Conservation (phyloP, 2,888 invertebrate genomes). For the Zygaena filipendulae region DNA sequence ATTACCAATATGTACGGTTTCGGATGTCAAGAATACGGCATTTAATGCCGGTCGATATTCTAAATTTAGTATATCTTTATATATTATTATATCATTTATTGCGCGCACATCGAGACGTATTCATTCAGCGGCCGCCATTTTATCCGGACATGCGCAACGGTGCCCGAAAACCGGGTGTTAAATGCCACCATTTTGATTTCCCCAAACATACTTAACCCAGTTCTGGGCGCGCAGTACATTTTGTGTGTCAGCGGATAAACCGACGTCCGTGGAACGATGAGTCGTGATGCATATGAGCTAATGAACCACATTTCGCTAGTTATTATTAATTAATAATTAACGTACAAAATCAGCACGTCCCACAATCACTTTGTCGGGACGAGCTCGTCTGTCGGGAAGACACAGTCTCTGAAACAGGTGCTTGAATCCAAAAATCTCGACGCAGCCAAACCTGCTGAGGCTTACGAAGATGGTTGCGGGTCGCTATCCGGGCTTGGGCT, state of each 20-base stretch:
- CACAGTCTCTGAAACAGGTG: conserved; percentile 26
- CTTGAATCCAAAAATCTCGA: conserved; percentile 16
- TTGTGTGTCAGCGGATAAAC: conserved; percentile 20
- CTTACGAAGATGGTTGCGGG: too few relatives aligned
- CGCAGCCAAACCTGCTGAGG: too few relatives aligned
- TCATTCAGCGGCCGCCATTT: conserved; percentile 38
- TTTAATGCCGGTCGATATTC: conserved; percentile 37
- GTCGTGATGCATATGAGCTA: conserved; percentile 29
- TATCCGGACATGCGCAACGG: conserved; percentile 45
- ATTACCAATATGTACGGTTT: conserved; percentile 56
- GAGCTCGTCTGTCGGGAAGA: conserved; percentile 33
- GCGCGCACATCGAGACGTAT: conserved; percentile 32
- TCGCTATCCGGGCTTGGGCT: neutral
- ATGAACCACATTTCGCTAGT: conserved; percentile 38
- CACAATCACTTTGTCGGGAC: neutral
- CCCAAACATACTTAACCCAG: conserved; percentile 60
- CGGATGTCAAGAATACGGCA: conserved; percentile 33
- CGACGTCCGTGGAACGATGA: conserved; percentile 42
- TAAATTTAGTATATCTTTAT: too few relatives aligned
- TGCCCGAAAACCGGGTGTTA: conserved; percentile 14
- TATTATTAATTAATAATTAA: conserved; percentile 28
- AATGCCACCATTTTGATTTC: conserved; percentile 54
- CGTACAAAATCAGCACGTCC: conserved; percentile 34
- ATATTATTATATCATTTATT: too few relatives aligned
- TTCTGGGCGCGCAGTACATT: conserved; percentile 21